A percentile compares a stretch with the other conserved stretches of the same genome.
These are phyloP conservation scores for Trichonephila inaurata DNA, from an alignment of 1,140 invertebrate genomes.

Conservation along the genomic window DNA sequence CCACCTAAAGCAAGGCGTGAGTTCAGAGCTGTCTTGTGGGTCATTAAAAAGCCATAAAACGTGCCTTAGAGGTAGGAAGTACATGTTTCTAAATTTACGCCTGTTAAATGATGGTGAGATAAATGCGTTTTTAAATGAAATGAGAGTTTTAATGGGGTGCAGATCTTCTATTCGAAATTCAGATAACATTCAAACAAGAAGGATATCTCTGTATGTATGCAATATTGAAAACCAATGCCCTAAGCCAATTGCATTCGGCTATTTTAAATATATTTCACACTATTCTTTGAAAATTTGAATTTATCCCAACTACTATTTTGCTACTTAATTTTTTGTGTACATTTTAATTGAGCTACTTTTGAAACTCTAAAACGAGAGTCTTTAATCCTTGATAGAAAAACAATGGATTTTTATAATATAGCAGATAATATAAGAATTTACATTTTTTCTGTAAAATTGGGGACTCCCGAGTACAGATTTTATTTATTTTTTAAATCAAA, in stretches of 20 bases:
- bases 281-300: too few relatives aligned
- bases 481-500: too few relatives aligned
- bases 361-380: too few relatives aligned
- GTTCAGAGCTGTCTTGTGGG: slow-evolving; percentile 47
- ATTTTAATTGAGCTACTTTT: too few relatives aligned
- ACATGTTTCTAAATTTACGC: slow-evolving; percentile 52
- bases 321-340: too few relatives aligned
- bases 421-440: too few relatives aligned
- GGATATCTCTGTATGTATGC: neutral
- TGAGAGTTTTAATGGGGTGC: slow-evolving; percentile 51
- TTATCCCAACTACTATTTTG: too few relatives aligned
- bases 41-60: slow-evolving; percentile 71
- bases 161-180: slow-evolving; percentile 30
- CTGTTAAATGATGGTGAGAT: slow-evolving; percentile 62
- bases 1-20: neutral
- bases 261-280: neutral
- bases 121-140: slow-evolving; percentile 71
- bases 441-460: too few relatives aligned
- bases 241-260: neutral
- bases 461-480: too few relatives aligned
- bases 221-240: neutral
- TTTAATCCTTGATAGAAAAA: too few relatives aligned
- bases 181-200: neutral
- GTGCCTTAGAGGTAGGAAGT: slow-evolving; percentile 54
- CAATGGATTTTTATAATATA: too few relatives aligned